These are phyloP conservation scores for Arion vulgaris DNA, from an alignment of 1,140 invertebrate species.

Conservation along the genomic window DNA sequence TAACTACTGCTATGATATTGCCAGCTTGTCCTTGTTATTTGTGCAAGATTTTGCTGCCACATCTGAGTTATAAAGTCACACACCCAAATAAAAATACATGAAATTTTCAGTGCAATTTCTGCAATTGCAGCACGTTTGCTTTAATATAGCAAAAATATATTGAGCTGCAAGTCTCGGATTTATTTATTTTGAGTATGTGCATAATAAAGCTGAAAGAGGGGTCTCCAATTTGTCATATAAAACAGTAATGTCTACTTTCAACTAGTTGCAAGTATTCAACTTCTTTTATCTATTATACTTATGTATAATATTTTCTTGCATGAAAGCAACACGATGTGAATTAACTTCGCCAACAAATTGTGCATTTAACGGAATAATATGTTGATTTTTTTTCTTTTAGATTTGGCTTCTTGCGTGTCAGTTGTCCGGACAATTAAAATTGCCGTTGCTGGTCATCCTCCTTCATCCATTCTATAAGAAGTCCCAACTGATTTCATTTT, in stretches of 20 bases:
- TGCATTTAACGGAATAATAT: not conserved
- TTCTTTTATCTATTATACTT: no score
- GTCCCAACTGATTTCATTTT: constrained; percentile 16
- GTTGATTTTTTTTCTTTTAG: not conserved
- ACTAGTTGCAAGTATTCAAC: no score
- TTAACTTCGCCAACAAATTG: not conserved
- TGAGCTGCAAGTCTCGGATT: no score
- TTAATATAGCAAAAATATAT: not conserved
- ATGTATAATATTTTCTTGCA: not conserved
- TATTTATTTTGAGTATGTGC: no score
- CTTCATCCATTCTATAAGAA: constrained; percentile 43
- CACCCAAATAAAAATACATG: not conserved
- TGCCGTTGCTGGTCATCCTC: constrained; percentile 54
- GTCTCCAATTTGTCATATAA: no score
- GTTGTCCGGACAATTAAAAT: constrained; percentile 42
- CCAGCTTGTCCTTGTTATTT: not conserved
- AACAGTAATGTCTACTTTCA: no score
- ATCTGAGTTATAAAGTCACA: not conserved
- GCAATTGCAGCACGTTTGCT: not conserved
- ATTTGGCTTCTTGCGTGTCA: constrained; percentile 34
- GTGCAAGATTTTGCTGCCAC: not conserved
- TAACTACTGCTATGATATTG: not conserved
- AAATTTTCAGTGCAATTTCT: not conserved
- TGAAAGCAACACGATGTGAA: not conserved
- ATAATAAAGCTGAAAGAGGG: no score